A percentile compares a stretch with the other conserved stretches of the same genome.
These are phyloP conservation scores for Lichenostomus cassidix DNA, from an alignment of 2,113 vertebrate genomes.

Conservation along the genomic window DNA sequence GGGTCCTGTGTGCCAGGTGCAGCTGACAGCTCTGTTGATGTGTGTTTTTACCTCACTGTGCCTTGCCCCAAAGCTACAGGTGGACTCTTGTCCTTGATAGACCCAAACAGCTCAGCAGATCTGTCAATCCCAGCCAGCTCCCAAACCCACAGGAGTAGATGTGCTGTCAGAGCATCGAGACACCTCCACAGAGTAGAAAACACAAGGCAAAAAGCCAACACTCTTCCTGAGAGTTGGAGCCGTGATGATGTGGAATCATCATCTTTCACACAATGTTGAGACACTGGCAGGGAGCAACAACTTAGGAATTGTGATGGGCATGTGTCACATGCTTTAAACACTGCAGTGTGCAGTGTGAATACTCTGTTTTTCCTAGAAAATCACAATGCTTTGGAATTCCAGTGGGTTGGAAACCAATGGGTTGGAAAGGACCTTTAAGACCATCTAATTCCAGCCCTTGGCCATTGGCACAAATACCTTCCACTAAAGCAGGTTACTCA, in stretches of 20 bases:
- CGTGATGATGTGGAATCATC: background rate
- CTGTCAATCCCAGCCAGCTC: background rate
- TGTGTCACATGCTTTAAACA: background rate
- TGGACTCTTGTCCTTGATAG: background rate
- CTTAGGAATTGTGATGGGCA: background rate
- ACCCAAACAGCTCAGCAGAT: background rate
- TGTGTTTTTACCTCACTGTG: background rate
- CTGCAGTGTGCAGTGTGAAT: background rate
- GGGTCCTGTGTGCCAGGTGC: background rate
- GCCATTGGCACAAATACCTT: background rate
- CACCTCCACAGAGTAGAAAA: background rate
- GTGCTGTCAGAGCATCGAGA: background rate
- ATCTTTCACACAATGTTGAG: background rate
- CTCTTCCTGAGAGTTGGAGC: background rate
- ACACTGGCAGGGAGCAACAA: background rate
- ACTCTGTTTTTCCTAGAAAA: background rate
- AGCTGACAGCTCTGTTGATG: background rate
- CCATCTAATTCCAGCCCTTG: background rate
- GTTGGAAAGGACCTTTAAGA: background rate
- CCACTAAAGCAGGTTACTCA: background rate
- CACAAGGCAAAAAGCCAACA: background rate
- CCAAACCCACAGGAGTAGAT: background rate
- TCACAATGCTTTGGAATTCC: background rate
- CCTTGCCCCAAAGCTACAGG: background rate
- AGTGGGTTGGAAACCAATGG: too few species aligned